Conservation (phyloP, 2,113 vertebrate species). For the Corydoras maculifer region DNA sequence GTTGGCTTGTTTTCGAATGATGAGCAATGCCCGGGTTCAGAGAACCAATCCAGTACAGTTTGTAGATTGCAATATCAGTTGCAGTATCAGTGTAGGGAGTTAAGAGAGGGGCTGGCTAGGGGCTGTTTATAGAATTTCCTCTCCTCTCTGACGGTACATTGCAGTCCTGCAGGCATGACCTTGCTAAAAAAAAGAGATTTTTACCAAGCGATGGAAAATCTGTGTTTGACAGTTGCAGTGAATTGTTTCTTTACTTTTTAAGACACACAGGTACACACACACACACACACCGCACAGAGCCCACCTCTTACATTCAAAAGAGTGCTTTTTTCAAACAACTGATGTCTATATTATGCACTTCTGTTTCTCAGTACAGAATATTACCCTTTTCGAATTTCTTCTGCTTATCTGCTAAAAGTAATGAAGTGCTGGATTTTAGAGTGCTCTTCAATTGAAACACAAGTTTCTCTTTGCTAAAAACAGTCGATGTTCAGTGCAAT, state of each 20-base stretch:
- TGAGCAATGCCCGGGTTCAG: background rate
- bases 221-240: constrained; percentile 9
- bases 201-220: background rate
- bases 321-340: background rate
- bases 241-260: constrained; percentile 15
- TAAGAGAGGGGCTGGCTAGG: constrained; percentile 16
- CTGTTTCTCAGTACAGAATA: constrained; percentile 5
- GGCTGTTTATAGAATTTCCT: constrained; percentile 7
- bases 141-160: constrained; percentile 17
- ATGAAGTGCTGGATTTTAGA: constrained; percentile 28
- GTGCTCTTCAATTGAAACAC: constrained; percentile 29
- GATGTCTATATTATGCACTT: background rate
- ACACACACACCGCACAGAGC: background rate
- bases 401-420: constrained; percentile 15
- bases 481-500: constrained; percentile 16
- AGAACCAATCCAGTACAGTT: background rate
- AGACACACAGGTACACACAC: background rate
- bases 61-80: background rate
- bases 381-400: background rate
- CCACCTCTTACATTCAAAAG: constrained; percentile 2
- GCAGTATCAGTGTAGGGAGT: constrained; percentile 1
- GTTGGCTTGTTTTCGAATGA: background rate
- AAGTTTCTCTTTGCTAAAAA: constrained; percentile 35
- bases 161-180: constrained; percentile 13
- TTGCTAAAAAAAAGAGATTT: constrained; percentile 35